Percentiles rank a stretch among this genome's conserved stretches.
Conservation (phyloP, 2,113 vertebrate genomes). For the Ia io region DNA sequence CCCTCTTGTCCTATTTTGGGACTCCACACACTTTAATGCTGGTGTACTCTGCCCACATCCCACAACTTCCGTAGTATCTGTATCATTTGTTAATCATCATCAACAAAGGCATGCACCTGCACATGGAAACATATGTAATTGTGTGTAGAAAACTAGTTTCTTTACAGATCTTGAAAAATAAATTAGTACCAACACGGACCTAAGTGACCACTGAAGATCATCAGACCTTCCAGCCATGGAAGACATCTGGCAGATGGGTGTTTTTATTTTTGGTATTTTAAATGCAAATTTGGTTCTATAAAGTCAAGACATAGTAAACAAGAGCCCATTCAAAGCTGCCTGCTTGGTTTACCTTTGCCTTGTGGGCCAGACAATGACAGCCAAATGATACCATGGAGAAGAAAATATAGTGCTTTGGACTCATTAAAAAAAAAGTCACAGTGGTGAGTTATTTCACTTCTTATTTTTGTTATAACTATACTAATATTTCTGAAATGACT, state of each 20-base stretch:
- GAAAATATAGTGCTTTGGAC: neutral
- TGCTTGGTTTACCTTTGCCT: neutral
- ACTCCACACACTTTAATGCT: neutral
- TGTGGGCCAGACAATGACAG: neutral
- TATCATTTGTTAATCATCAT: neutral
- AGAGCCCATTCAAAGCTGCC: neutral
- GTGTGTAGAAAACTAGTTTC: neutral
- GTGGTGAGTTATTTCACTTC: neutral
- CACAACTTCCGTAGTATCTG: neutral
- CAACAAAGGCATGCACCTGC: neutral
- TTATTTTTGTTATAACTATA: constrained; percentile 2
- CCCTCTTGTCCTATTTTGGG: neutral
- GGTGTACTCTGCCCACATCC: neutral
- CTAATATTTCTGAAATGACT: neutral
- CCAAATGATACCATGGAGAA: neutral
- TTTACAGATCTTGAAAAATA: neutral
- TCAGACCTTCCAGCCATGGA: neutral
- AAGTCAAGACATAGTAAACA: neutral
- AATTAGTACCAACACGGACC: neutral
- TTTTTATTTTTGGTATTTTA: constrained; percentile 16
- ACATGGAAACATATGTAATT: neutral
- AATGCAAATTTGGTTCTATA: neutral
- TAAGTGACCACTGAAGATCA: neutral
- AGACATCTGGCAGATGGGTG: neutral
- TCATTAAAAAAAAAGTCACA: neutral